These are phyloP conservation scores for Microtus richardsoni DNA, from an alignment of 2,113 vertebrate genomes.

Conservation along the genomic window DNA sequence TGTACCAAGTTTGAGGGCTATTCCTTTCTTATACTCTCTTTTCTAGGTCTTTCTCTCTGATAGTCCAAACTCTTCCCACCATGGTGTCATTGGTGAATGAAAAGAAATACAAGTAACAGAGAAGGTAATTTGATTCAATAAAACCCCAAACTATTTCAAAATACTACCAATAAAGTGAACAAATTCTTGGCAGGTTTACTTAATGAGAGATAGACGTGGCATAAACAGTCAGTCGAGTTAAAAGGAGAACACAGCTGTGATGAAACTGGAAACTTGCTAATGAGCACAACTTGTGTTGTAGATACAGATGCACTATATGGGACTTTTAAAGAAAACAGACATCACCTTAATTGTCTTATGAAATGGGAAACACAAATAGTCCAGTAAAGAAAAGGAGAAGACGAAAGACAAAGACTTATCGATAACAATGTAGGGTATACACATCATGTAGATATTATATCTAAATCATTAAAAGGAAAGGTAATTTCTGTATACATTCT, in stretches of 20 bases:
- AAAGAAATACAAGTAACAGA: neutral
- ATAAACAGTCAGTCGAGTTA: neutral
- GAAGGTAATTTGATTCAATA: neutral
- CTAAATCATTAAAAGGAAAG: slow-evolving; percentile 19
- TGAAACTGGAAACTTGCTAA: neutral
- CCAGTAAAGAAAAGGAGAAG: neutral
- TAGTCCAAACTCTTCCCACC: neutral
- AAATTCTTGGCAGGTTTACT: neutral
- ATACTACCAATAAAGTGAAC: neutral
- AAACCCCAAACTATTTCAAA: neutral
- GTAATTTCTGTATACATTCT: neutral
- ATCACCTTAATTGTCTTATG: neutral
- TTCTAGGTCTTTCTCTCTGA: neutral
- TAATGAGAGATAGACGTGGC: neutral
- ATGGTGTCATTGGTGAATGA: neutral
- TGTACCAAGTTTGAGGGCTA: neutral
- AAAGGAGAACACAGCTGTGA: neutral
- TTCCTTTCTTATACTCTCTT: neutral
- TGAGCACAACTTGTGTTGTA: neutral
- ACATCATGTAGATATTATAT: neutral
- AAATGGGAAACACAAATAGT: neutral
- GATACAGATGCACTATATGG: neutral
- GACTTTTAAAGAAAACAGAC: neutral
- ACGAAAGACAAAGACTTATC: neutral
- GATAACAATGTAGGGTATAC: neutral